Conservation (phyloP, 2,888 invertebrate genomes). For the Pollenia angustigena region DNA sequence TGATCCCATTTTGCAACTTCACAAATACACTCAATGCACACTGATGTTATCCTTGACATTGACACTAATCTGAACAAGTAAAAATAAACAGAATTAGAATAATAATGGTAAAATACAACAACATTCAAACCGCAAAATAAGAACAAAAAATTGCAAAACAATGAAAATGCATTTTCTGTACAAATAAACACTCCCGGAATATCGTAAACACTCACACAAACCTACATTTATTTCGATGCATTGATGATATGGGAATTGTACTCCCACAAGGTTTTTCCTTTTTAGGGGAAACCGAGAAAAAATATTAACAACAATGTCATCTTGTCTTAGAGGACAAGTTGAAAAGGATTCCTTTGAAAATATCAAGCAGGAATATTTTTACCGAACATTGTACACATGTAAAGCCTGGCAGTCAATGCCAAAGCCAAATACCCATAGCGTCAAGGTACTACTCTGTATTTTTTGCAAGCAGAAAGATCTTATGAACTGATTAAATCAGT, state of each 20-base stretch:
- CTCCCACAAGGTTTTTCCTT: not conserved
- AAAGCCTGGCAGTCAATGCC: no score
- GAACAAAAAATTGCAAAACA: constrained; percentile 49
- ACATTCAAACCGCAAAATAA: constrained; percentile 51
- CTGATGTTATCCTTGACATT: constrained; percentile 72
- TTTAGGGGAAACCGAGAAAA: constrained; percentile 48
- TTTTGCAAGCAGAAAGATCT: no score
- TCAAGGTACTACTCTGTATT: no score
- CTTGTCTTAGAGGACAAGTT: constrained; percentile 6
- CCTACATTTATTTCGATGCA: not conserved
- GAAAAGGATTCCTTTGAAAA: not conserved
- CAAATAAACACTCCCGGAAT: not conserved
- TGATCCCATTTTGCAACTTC: constrained; percentile 20
- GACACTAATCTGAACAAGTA: constrained; percentile 72
- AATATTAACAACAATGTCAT: not conserved
- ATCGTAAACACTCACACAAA: not conserved
- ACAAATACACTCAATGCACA: constrained; percentile 10
- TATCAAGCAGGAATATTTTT: no score
- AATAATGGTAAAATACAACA: constrained; percentile 69
- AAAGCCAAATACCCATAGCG: no score
- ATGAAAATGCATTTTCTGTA: constrained; percentile 65
- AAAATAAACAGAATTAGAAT: constrained; percentile 70
- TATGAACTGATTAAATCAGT: no score
- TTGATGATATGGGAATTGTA: constrained; percentile 20
- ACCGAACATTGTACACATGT: no score